Evolutionary conservation across 2,888 invertebrate genomes (phyloP), one percentile per base, ranked within the genome.

Genomic region (Cloeon dipterum): DNA sequence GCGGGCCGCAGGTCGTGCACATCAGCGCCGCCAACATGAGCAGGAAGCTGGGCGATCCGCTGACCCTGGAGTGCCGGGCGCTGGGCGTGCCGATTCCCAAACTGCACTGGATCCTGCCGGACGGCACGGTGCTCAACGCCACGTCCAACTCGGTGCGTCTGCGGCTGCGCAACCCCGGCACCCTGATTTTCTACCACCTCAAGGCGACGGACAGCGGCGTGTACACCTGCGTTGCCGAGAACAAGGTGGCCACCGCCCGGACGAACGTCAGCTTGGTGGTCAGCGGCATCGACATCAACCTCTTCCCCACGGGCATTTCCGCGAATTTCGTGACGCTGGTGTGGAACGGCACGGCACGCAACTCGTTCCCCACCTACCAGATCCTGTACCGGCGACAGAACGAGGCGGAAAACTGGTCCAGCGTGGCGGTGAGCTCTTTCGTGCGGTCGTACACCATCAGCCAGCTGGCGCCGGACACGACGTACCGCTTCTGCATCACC

Each of bases 401-500:
- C 26, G 42, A 41, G 21, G 26, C 26, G 13, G 41, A 40, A n/a
- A 39, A 38, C 5, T 35, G 43, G 26, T 33, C 36, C 16, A 32
- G 34, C 21, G 38, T 38, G 10, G 34, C 26, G 20, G 49, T 49
- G 11, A 49, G 46, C 23, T 48, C 50, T n/a, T 43, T 46, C 26
- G 45, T 47, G 14, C 43, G 46, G 14, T 46, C 46, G 3, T 59
- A 54, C 45, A 58, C 57, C 32, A 50, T 61, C 16, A 50, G 47
- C 25, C 50, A 54, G 33, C 46, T 61, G 10, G 45, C 47, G 39
- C 55, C 60, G 7, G 45, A 49, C 20, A 56, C 56, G 5, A 43
- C 43, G 3, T 61, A 61, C 43, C 53, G 55, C 43, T 51, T 59
- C 42, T 61, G 61, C 44, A 49, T 61, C 18, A 52, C 55, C 13